Percentiles rank a stretch among this genome's conserved stretches.
These are phyloP conservation scores for Serrognathus titanus DNA, from an alignment of 2,888 invertebrate species.

Conservation along the genomic window DNA sequence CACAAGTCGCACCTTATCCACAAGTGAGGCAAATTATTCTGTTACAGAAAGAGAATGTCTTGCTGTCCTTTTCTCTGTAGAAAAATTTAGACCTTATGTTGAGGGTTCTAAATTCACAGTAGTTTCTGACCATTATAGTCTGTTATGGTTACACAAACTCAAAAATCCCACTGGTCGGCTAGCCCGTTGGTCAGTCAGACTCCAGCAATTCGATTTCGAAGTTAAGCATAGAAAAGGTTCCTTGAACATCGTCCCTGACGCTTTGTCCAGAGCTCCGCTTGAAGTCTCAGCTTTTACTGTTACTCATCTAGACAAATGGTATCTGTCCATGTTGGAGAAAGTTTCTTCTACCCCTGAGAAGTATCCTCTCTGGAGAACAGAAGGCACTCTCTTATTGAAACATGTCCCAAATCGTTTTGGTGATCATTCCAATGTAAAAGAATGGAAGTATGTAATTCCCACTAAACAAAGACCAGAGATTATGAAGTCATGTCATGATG, in stretches of 20 bases:
- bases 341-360: not conserved
- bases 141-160: slow-evolving; percentile 27
- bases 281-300: no score
- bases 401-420: no score
- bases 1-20: slow-evolving; percentile 26
- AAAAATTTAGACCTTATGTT: slow-evolving; percentile 29
- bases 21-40: slow-evolving; percentile 28
- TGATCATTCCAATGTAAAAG: no score
- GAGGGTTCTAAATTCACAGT: slow-evolving; percentile 16
- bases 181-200: slow-evolving; percentile 26
- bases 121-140: slow-evolving; percentile 28
- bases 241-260: slow-evolving; percentile 3
- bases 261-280: not conserved
- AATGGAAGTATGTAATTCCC: no score
- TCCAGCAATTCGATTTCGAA: slow-evolving; percentile 21
- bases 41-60: slow-evolving; percentile 30
- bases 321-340: not conserved
- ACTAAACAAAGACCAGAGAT: no score
- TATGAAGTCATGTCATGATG: slow-evolving; percentile 11
- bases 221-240: slow-evolving; percentile 13
- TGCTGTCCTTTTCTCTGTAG: slow-evolving; percentile 27
- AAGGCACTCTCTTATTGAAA: no score
- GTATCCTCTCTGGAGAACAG: not conserved
- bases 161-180: slow-evolving; percentile 30
- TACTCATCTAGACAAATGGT: not conserved